phyloP scores from a whole-genome alignment of 2,888 invertebrate genomes.

The Ophion slaviceki region DNA sequence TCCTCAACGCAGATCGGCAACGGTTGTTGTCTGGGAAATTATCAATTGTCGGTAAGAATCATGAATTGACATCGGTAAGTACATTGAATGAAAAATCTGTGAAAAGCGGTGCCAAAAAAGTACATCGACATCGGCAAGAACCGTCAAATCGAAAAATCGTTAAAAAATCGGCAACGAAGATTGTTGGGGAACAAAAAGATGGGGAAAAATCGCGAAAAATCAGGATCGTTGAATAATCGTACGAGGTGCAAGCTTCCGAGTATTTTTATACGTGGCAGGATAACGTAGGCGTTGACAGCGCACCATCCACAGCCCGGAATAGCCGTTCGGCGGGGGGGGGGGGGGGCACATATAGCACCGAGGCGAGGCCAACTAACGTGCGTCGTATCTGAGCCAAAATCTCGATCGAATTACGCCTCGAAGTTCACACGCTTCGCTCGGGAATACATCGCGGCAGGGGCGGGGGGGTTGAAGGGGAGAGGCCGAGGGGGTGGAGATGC shows the following conservation, averaged over 20 bases:
- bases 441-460: slow-evolving; percentile 33
- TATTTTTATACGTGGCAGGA: background rate
- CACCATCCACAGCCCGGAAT: background rate
- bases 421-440: slow-evolving; percentile 79
- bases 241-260: background rate
- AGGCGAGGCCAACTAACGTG: slow-evolving; percentile 56
- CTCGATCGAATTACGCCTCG: slow-evolving; percentile 79
- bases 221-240: background rate
- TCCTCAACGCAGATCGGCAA: background rate
- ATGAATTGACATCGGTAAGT: background rate
- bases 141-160: no score
- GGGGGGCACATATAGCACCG: background rate
- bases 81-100: background rate
- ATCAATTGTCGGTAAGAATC: background rate
- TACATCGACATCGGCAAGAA: no score
- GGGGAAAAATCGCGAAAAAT: background rate
- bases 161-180: background rate
- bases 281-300: background rate
- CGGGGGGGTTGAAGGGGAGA: slow-evolving; percentile 45
- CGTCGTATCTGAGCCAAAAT: slow-evolving; percentile 77
- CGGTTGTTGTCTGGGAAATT: background rate
- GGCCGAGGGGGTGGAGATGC: slow-evolving; percentile 33
- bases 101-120: no score
- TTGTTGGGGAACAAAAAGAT: background rate
- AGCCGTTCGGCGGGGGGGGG: background rate